Percentiles rank a stretch among this genome's conserved stretches.
Evolutionary conservation across 2,797 vertebrate species (phyloP).

Genomic region (Cheirogaleus major): DNA sequence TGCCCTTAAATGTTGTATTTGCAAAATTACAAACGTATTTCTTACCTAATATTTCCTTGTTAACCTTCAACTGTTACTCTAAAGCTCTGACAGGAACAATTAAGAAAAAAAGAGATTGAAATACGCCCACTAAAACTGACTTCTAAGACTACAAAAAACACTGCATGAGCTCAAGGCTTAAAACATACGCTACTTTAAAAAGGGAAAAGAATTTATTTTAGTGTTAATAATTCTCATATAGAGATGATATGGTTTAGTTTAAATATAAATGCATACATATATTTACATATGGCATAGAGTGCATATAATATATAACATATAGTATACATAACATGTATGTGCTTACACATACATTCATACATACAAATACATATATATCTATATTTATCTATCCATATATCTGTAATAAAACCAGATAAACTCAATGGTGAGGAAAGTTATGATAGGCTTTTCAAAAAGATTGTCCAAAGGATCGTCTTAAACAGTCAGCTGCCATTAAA

Average conservation of each 20-base stretch:
- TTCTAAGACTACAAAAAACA: neutral
- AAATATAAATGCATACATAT: neutral
- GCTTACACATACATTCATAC: neutral
- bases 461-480: neutral
- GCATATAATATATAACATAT: neutral
- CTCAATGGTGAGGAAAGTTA: neutral
- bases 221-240: neutral
- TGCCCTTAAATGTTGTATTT: neutral
- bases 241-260: neutral
- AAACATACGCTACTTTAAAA: constrained; percentile 16
- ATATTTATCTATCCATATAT: neutral
- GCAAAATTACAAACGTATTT: neutral
- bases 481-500: neutral
- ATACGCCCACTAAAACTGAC: neutral
- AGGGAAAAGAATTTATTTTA: constrained; percentile 7
- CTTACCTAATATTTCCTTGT: neutral
- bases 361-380: neutral
- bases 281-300: neutral
- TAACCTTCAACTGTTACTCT: neutral
- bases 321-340: neutral
- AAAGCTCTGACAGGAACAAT: neutral
- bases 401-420: neutral
- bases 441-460: neutral
- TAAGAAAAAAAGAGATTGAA: neutral
- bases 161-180: neutral